phyloP scores from a whole-genome alignment of 2,888 invertebrate genomes.

The Zygaena filipendulae region DNA sequence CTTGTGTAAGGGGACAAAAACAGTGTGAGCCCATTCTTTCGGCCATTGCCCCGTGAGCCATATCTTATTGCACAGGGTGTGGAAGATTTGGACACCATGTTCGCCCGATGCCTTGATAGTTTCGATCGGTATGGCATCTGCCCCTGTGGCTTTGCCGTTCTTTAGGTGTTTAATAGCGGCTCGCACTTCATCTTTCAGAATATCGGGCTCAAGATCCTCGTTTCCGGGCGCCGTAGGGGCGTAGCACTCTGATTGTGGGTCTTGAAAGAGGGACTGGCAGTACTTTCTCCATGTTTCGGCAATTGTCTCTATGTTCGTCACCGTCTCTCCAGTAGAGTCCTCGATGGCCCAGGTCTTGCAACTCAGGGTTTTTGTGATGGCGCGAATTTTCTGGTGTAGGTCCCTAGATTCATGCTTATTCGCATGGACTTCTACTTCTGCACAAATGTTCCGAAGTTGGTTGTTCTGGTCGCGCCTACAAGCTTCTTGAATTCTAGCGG shows the following conservation, averaged over 20 bases:
- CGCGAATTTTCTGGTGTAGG: conserved; percentile 1
- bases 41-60: conserved; percentile 16
- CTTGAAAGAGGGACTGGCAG: too few species aligned
- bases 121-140: too few species aligned
- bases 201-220: too few species aligned
- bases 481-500: background rate
- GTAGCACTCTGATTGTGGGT: too few species aligned
- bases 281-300: too few species aligned
- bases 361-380: background rate
- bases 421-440: conserved; percentile 1
- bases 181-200: too few species aligned
- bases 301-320: conserved; percentile 1
- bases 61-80: conserved; percentile 11
- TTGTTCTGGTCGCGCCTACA: conserved; percentile 3
- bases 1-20: conserved; percentile 5
- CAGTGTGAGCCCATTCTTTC: conserved; percentile 13
- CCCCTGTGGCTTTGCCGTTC: too few species aligned
- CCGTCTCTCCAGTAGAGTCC: background rate
- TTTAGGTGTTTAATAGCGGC: too few species aligned
- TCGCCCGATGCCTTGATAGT: too few species aligned
- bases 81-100: conserved; percentile 7
- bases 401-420: conserved; percentile 2
- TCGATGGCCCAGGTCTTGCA: conserved; percentile 3
- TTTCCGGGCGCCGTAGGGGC: too few species aligned
- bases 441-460: conserved; percentile 1